A percentile compares a stretch with the other conserved stretches of the same genome.
These are phyloP conservation scores for Trichopoda pennipes DNA, from an alignment of 2,888 invertebrate genomes.

Conservation along the genomic window DNA sequence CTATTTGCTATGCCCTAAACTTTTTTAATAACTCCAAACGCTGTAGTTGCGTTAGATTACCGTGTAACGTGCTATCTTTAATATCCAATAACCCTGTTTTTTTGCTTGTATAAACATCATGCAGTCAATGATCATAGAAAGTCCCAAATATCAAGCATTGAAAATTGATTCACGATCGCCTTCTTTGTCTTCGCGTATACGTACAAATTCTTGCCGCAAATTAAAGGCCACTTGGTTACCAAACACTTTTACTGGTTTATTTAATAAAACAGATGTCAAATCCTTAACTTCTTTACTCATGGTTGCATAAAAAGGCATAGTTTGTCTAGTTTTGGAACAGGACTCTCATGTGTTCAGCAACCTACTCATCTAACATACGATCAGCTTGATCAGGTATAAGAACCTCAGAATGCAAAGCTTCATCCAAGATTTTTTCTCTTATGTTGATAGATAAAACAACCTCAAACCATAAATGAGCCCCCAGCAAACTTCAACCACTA, in stretches of 20 bases:
- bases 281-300: constrained; percentile 99
- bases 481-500: no score
- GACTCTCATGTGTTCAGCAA: constrained; percentile 99
- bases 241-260: constrained; percentile 96
- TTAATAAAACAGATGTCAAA: constrained; percentile 94
- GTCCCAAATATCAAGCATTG: constrained; percentile 91
- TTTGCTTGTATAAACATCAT: constrained; percentile 99
- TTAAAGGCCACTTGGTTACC: constrained; percentile 98
- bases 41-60: constrained; percentile 97
- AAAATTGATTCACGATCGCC: constrained; percentile 95
- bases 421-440: no score
- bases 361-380: constrained; percentile 98
- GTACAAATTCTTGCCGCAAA: constrained; percentile 96
- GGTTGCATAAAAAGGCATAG: constrained; percentile 98
- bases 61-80: constrained; percentile 94
- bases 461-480: no score
- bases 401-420: constrained; percentile 73
- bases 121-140: constrained; percentile 92
- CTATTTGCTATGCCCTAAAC: constrained; percentile 92
- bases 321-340: constrained; percentile 95
- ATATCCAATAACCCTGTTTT: constrained; percentile 95
- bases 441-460: no score
- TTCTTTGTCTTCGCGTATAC: constrained; percentile 93
- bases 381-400: constrained; percentile 86
- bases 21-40: constrained; percentile 92